phyloP scores from a whole-genome alignment of 1,140 invertebrate species.

The Tribolium madens region DNA sequence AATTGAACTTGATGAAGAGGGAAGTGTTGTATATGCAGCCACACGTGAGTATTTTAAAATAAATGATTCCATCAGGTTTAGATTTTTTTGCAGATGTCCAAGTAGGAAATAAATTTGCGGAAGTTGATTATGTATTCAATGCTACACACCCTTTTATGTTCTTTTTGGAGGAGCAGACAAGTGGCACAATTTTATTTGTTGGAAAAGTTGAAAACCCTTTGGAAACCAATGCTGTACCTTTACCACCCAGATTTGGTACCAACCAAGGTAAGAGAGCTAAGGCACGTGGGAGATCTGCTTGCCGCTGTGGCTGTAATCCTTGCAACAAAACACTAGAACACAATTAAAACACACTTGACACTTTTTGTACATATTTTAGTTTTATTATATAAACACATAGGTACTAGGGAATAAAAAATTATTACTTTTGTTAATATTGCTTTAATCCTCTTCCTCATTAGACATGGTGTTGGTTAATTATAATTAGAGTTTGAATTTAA shows the following conservation, averaged over 20 bases:
- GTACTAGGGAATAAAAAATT: neutral
- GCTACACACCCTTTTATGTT: slow-evolving; percentile 83
- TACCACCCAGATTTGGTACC: slow-evolving; percentile 7
- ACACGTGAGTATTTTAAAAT: slow-evolving; percentile 71
- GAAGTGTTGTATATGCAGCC: slow-evolving; percentile 80
- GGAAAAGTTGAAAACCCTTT: slow-evolving; percentile 77
- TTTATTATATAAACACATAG: neutral
- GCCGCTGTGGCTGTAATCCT: neutral
- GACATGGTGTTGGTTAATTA: neutral
- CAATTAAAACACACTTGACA: neutral
- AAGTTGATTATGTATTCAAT: slow-evolving; percentile 70
- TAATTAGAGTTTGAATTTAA: neutral
- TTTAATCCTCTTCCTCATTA: slow-evolving; percentile 5
- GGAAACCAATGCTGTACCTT: slow-evolving; percentile 48
- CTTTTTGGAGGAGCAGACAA: slow-evolving; percentile 81
- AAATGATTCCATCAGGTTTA: slow-evolving; percentile 37
- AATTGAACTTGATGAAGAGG: slow-evolving; percentile 87
- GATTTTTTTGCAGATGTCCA: slow-evolving; percentile 70
- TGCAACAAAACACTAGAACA: neutral
- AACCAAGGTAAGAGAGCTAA: slow-evolving; percentile 20
- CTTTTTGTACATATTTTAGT: slow-evolving; percentile 1
- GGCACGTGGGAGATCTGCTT: slow-evolving; percentile 8
- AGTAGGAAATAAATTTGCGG: slow-evolving; percentile 79
- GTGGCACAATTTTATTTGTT: slow-evolving; percentile 78
- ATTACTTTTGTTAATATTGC: neutral